phyloP scores from a whole-genome alignment of 2,113 vertebrate genomes.

The Nibea coibor region DNA sequence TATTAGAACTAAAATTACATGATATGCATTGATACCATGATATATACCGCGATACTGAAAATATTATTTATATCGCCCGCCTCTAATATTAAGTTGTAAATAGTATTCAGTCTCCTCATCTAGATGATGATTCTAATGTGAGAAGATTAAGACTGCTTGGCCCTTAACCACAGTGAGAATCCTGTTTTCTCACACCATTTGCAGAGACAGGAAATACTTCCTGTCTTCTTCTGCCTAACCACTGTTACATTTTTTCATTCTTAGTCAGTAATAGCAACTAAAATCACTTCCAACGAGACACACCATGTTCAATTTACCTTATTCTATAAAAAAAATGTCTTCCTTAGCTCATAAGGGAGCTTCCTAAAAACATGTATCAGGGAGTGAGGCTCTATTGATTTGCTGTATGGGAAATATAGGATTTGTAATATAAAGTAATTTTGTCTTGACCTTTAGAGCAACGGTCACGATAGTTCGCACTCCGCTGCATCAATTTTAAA shows the following conservation, averaged over 20 bases:
- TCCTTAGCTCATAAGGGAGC: not conserved
- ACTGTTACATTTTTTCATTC: not conserved
- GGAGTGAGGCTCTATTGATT: not conserved
- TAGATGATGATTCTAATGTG: not conserved
- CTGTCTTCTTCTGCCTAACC: not conserved
- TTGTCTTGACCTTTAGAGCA: not conserved
- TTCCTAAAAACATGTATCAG: slow-evolving; percentile 4
- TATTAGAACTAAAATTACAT: not conserved
- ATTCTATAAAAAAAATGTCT: not conserved
- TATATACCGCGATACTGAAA: not conserved
- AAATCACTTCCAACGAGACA: not conserved
- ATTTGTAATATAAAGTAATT: not conserved
- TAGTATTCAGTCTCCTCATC: not conserved
- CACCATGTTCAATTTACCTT: not conserved
- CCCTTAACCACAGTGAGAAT: not conserved
- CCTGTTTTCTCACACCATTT: not conserved
- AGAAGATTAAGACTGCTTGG: not conserved
- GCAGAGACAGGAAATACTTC: not conserved
- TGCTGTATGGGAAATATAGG: not conserved
- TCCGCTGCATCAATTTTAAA: not conserved
- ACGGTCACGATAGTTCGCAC: not conserved
- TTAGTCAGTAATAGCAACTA: too few relatives aligned
- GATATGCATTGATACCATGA: not conserved
- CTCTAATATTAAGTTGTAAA: not conserved
- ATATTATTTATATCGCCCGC: not conserved